Conservation (phyloP, 2,113 vertebrate genomes). For the Empidonax alnorum region DNA sequence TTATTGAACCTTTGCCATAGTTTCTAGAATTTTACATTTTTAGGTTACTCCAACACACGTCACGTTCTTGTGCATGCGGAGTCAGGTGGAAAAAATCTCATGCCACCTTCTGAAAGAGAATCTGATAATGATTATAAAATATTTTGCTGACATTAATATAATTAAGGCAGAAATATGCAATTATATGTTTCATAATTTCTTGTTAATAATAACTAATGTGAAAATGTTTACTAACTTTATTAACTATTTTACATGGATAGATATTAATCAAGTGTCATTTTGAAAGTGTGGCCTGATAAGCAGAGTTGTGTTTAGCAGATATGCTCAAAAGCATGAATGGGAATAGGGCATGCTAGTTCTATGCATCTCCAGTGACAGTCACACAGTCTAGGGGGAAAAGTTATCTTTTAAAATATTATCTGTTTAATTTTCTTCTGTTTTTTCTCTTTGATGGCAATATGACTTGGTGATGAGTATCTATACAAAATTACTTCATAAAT, state of each 20-base stretch:
- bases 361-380: not conserved
- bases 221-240: not conserved
- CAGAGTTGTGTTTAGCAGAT: not conserved
- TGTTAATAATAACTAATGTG: not conserved
- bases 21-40: not conserved
- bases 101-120: not conserved
- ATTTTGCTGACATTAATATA: not conserved
- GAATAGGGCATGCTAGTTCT: not conserved
- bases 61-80: rapidly evolving
- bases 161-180: not conserved
- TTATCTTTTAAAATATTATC: not conserved
- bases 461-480: not conserved
- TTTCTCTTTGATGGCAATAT: not conserved
- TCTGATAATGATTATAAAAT: not conserved
- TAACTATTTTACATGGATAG: not conserved
- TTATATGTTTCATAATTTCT: not conserved
- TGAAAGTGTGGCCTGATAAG: not conserved
- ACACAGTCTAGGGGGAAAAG: rapidly evolving
- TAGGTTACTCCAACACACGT: not conserved
- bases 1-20: not conserved
- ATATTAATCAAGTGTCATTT: not conserved
- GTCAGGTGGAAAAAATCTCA: not conserved
- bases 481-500: not conserved
- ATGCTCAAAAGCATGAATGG: not conserved
- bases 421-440: not conserved